Evolutionary conservation across 1,140 invertebrate species (phyloP).

Genomic region (Micrasema longulum): DNA sequence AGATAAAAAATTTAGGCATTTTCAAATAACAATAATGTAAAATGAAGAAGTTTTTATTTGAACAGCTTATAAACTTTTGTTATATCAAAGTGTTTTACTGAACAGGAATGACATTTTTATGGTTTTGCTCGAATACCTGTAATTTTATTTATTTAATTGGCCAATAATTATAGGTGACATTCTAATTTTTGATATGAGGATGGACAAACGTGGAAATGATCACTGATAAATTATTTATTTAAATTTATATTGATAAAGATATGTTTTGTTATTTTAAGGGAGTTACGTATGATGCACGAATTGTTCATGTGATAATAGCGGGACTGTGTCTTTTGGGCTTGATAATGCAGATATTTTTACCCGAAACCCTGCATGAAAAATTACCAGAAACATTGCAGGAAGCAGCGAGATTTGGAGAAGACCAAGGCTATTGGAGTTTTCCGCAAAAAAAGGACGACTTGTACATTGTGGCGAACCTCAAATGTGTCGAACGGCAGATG

Average conservation of each 20-base stretch:
- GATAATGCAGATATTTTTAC: slow-evolving; percentile 71
- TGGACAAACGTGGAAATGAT: too few species aligned
- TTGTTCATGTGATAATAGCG: slow-evolving; percentile 70
- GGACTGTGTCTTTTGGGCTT: slow-evolving; percentile 70
- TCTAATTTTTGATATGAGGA: too few species aligned
- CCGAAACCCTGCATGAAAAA: slow-evolving; percentile 77
- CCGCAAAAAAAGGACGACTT: slow-evolving; percentile 58
- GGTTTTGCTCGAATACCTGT: too few species aligned
- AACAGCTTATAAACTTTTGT: too few species aligned
- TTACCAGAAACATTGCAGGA: slow-evolving; percentile 79
- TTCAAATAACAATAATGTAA: too few species aligned
- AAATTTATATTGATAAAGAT: neutral
- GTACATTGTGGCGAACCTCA: slow-evolving; percentile 44
- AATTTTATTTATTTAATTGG: too few species aligned
- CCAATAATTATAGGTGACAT: too few species aligned
- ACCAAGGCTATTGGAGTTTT: slow-evolving; percentile 70
- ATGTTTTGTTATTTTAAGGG: slow-evolving; percentile 51
- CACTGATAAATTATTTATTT: slow-evolving; percentile 28
- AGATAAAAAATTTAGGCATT: too few species aligned
- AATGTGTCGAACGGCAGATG: slow-evolving; percentile 34
- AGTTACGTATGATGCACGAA: slow-evolving; percentile 58
- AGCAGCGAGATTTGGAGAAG: slow-evolving; percentile 75
- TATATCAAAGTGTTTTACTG: too few species aligned
- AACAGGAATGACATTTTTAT: too few species aligned
- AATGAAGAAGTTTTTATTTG: too few species aligned